phyloP scores from a whole-genome alignment of 2,113 vertebrate species.

The Brachyhypopomus gauderio region DNA sequence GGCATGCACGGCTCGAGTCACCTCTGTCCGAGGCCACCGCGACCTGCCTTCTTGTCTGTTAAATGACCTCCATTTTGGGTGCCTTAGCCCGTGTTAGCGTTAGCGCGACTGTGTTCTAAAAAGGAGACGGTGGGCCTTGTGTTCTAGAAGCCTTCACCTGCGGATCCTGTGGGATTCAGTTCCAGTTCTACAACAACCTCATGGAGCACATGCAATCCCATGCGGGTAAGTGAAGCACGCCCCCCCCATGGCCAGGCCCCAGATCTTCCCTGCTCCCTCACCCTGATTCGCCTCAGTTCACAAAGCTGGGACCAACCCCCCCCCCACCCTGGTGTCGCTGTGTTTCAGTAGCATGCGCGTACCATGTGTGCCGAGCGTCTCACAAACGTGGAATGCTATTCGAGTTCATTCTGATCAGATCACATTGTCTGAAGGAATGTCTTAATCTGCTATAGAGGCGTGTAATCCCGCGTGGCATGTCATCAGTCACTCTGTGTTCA shows the following conservation, averaged over 20 bases:
- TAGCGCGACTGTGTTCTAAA: conserved; percentile 51
- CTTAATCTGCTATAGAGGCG: too few species aligned
- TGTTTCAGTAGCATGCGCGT: background rate
- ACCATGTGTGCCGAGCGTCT: background rate
- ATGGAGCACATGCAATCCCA: conserved; percentile 99
- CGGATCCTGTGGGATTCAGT: conserved; percentile 98
- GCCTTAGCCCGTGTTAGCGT: conserved; percentile 25
- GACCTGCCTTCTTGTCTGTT: background rate
- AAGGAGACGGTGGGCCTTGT: conserved; percentile 73
- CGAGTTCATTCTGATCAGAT: conserved; percentile 4
- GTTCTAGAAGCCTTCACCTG: conserved; percentile 96
- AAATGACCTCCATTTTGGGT: conserved; percentile 34
- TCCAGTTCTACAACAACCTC: conserved; percentile 99
- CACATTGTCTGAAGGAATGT: background rate
- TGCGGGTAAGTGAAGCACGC: conserved; percentile 81
- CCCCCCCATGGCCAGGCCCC: background rate
- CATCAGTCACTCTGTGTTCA: background rate
- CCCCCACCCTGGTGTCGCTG: background rate
- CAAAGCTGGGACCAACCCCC: background rate
- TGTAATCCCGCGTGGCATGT: conserved; percentile 8
- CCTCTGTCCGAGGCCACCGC: conserved; percentile 1
- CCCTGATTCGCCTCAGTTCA: too few species aligned
- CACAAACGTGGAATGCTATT: background rate
- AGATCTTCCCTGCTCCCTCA: too few species aligned
- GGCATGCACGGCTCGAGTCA: conserved; percentile 44